These are phyloP conservation scores for Macrosteles quadrilineatus DNA, from an alignment of 1,140 invertebrate genomes.

Conservation along the genomic window DNA sequence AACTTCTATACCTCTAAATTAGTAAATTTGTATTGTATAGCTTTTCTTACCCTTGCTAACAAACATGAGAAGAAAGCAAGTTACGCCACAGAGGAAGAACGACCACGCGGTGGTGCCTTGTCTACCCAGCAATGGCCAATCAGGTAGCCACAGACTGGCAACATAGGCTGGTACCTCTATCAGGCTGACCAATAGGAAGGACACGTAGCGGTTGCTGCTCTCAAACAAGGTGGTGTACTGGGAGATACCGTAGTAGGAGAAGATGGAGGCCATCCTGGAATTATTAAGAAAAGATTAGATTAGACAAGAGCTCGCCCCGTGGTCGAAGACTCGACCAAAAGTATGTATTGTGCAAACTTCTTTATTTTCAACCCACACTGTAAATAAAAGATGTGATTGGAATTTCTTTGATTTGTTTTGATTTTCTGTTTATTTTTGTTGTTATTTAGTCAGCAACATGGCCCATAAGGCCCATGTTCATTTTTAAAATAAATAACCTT, in stretches of 20 bases:
- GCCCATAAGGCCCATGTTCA: too few species aligned
- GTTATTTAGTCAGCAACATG: too few species aligned
- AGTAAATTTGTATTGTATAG: too few species aligned
- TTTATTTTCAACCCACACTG: too few species aligned
- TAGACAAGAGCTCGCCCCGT: too few species aligned
- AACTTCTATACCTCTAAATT: too few species aligned
- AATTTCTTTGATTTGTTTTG: too few species aligned
- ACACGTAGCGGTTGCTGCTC: conserved; percentile 50
- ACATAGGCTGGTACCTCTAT: conserved; percentile 54
- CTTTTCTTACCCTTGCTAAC: conserved; percentile 35
- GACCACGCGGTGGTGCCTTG: conserved; percentile 32
- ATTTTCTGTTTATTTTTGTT: too few species aligned
- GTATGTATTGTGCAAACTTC: too few species aligned
- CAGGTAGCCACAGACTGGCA: conserved; percentile 35
- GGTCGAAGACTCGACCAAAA: too few species aligned
- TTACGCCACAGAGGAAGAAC: conserved; percentile 37
- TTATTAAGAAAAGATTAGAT: conserved; percentile 37
- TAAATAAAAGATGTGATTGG: too few species aligned
- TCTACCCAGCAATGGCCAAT: conserved; percentile 28
- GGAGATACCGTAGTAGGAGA: conserved; percentile 72
- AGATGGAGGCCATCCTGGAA: conserved; percentile 66
- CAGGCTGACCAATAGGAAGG: conserved; percentile 54
- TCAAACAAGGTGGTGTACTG: conserved; percentile 54
- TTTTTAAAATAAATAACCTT: too few species aligned
- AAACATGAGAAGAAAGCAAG: conserved; percentile 39